Evolutionary conservation across 2,797 vertebrate genomes (phyloP).

Genomic region (Erithacus rubecula): DNA sequence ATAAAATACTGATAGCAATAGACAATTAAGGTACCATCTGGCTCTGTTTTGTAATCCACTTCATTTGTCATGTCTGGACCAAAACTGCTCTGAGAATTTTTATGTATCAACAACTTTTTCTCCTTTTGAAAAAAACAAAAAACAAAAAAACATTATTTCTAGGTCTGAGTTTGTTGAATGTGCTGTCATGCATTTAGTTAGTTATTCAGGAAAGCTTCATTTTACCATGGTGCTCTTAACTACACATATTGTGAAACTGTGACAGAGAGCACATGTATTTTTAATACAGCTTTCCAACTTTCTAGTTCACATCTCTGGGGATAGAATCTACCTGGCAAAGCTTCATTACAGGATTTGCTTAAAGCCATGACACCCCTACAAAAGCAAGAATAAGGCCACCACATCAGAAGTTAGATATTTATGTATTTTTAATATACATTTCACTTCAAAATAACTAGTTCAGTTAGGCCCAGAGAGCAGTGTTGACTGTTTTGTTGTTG

Average conservation of each 20-base stretch:
- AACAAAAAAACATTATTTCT: neutral
- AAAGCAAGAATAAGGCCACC: neutral
- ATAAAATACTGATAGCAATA: neutral
- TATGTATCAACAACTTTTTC: neutral
- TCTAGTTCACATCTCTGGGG: neutral
- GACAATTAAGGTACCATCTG: neutral
- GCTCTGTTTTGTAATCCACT: neutral
- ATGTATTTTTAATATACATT: neutral
- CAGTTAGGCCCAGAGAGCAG: neutral
- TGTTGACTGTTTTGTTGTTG: neutral
- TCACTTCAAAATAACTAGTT: neutral
- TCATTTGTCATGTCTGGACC: neutral
- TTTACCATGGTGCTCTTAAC: neutral
- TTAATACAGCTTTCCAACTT: neutral
- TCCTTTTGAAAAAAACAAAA: neutral
- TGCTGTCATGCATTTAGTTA: neutral
- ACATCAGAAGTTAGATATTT: neutral
- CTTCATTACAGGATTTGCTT: neutral
- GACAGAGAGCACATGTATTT: neutral
- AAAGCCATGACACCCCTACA: neutral
- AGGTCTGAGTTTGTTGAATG: neutral
- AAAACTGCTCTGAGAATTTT: neutral
- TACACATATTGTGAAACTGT: neutral
- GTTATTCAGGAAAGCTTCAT: neutral
- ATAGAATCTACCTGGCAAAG: neutral